phyloP scores from a whole-genome alignment of 2,888 invertebrate species.

The Heterodera filipjevi region DNA sequence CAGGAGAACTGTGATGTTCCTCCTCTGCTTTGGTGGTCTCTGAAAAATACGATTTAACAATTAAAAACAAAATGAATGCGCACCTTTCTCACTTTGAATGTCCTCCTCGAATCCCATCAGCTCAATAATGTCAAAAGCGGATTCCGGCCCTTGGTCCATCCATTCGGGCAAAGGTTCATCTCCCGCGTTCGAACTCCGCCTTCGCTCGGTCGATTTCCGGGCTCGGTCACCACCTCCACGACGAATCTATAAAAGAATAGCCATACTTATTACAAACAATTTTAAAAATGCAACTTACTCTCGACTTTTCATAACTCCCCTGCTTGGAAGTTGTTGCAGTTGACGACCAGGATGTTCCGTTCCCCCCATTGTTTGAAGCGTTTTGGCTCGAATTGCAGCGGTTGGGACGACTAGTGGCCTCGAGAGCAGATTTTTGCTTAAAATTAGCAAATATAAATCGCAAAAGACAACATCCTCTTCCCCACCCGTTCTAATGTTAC shows the following conservation, averaged over 20 bases:
- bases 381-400: neutral
- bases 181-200: slow-evolving; percentile 33
- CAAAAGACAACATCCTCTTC: neutral
- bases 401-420: slow-evolving; percentile 23
- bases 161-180: slow-evolving; percentile 62
- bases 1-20: neutral
- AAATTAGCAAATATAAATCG: neutral
- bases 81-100: neutral
- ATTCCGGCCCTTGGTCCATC: slow-evolving; percentile 61
- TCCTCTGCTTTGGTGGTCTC: neutral
- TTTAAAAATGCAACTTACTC: neutral
- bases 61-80: neutral
- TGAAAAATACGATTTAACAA: neutral
- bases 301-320: slow-evolving; percentile 9
- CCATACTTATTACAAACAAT: neutral
- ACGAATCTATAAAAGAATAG: slow-evolving; percentile 19
- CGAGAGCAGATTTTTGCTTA: slow-evolving; percentile 40
- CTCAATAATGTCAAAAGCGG: slow-evolving; percentile 63
- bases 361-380: neutral
- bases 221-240: neutral
- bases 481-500: neutral
- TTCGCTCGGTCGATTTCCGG: slow-evolving; percentile 29
- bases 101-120: slow-evolving; percentile 57
- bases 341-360: neutral
- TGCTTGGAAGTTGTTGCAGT: slow-evolving; percentile 15